Percentiles rank a stretch among this genome's conserved stretches.
Evolutionary conservation across 2,113 vertebrate species (phyloP).

Genomic region (Archocentrus centrarchus): DNA sequence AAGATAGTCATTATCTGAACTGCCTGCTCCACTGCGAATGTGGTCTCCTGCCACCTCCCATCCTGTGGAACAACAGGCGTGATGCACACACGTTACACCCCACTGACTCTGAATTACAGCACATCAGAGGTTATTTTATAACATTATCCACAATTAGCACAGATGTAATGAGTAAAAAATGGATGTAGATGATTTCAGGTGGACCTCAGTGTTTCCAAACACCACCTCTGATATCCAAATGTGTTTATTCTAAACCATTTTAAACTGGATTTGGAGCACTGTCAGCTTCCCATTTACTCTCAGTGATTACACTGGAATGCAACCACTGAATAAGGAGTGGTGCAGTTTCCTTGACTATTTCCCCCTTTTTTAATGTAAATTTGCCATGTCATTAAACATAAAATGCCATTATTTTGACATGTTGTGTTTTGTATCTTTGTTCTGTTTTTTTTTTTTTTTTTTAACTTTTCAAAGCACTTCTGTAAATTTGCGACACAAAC

Average conservation of each 20-base stretch:
- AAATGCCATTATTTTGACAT: neutral
- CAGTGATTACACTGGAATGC: neutral
- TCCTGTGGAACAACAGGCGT: constrained; percentile 74
- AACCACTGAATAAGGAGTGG: neutral
- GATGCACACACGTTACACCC: neutral
- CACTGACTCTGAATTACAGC: neutral
- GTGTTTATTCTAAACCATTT: neutral
- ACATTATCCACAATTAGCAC: neutral
- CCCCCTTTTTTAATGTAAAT: neutral
- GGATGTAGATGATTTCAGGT: neutral
- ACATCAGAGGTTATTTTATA: neutral
- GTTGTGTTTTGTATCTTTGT: too few species aligned
- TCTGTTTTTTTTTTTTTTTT: neutral
- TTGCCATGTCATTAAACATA: neutral
- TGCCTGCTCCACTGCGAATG: constrained; percentile 90
- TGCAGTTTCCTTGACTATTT: neutral
- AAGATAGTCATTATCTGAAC: constrained; percentile 96
- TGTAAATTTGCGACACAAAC: neutral
- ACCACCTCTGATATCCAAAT: neutral
- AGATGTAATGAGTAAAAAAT: neutral
- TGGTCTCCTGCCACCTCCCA: constrained; percentile 98
- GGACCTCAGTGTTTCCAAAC: neutral
- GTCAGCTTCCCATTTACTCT: neutral
- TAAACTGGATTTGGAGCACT: neutral
- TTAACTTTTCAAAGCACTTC: neutral